These are phyloP conservation scores for Halictus ligatus DNA, from an alignment of 2,888 invertebrate genomes.

Conservation along the genomic window DNA sequence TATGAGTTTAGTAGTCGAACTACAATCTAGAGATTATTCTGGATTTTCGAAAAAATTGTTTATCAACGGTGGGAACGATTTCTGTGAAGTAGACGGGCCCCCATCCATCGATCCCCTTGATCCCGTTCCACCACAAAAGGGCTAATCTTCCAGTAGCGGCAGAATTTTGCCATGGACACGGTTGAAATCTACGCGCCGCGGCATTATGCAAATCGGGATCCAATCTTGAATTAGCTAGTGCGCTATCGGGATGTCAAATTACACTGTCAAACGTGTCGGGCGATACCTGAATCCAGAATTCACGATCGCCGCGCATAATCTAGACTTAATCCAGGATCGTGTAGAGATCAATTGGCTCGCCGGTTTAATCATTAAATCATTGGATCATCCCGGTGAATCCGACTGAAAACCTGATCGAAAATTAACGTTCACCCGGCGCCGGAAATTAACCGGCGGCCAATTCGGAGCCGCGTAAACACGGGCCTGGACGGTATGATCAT, in stretches of 20 bases:
- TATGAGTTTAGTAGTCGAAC: no score
- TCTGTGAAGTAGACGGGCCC: neutral
- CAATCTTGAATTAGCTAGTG: conserved; percentile 23
- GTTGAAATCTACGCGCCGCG: neutral
- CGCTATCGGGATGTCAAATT: conserved; percentile 37
- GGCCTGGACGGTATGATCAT: neutral
- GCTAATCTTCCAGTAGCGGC: neutral
- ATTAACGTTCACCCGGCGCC: conserved; percentile 39
- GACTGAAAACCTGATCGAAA: conserved; percentile 54
- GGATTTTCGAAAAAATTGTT: neutral
- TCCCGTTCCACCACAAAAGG: neutral
- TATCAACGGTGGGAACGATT: neutral
- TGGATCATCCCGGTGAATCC: conserved; percentile 50
- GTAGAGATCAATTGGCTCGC: conserved; percentile 40
- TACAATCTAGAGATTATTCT: neutral
- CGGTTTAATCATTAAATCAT: conserved; percentile 58
- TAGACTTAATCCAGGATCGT: conserved; percentile 52
- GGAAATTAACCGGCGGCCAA: conserved; percentile 29
- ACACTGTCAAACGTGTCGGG: conserved; percentile 35
- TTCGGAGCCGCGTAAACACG: conserved; percentile 34
- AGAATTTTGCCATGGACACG: neutral
- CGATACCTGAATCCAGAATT: conserved; percentile 44
- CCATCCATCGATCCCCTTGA: neutral
- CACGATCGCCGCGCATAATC: conserved; percentile 51
- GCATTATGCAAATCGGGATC: conserved; percentile 23